phyloP scores from a whole-genome alignment of 2,888 invertebrate species.

The Magallana nippona region DNA sequence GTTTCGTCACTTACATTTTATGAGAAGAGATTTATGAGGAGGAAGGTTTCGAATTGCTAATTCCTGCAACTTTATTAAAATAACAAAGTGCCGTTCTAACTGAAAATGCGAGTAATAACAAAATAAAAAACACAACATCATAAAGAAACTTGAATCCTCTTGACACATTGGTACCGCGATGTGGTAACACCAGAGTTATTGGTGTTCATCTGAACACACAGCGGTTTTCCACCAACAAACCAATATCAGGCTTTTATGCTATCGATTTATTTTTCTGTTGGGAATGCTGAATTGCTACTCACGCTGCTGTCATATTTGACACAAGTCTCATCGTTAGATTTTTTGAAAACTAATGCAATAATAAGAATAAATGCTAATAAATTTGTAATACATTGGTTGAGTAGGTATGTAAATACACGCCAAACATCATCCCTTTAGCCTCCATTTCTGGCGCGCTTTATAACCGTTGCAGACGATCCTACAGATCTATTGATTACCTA shows the following conservation, averaged over 20 bases:
- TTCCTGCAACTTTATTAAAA: too few relatives aligned
- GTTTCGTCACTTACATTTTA: too few relatives aligned
- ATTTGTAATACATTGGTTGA: background rate
- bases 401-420: conserved; percentile 6
- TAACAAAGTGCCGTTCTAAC: too few relatives aligned
- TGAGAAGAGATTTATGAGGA: too few relatives aligned
- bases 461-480: conserved; percentile 8
- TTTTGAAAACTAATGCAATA: background rate
- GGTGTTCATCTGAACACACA: too few relatives aligned
- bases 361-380: background rate
- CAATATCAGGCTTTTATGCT: background rate
- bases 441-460: background rate
- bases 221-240: background rate
- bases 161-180: too few relatives aligned
- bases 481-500: conserved; percentile 9
- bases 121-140: too few relatives aligned
- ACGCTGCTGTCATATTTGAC: background rate
- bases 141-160: too few relatives aligned
- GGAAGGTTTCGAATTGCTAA: too few relatives aligned
- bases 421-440: background rate
- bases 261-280: background rate
- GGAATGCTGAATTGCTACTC: background rate
- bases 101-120: too few relatives aligned
- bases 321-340: background rate
- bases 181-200: too few relatives aligned